These are phyloP conservation scores for Himalopsyche japonica DNA, from an alignment of 2,888 invertebrate genomes.

Conservation along the genomic window DNA sequence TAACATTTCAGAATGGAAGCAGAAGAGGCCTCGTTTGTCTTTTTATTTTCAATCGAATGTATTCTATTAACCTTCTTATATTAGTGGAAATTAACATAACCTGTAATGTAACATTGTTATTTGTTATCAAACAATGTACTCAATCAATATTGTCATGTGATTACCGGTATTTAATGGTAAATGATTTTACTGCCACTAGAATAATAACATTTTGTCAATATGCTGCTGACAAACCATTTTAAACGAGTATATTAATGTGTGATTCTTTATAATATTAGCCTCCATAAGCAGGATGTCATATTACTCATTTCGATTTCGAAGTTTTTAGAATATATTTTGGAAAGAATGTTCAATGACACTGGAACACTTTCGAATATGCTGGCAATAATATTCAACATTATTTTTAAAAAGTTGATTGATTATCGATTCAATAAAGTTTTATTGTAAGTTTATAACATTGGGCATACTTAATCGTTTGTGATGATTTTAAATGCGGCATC, in stretches of 20 bases:
- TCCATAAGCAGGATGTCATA: background rate
- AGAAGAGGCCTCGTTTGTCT: conserved; percentile 28
- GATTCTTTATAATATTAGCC: conserved; percentile 11
- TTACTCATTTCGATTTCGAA: background rate
- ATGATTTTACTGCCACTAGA: conserved; percentile 39
- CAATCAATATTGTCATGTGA: conserved; percentile 31
- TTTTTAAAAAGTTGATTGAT: background rate
- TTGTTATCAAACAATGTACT: conserved; percentile 17
- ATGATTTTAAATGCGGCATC: too few species aligned
- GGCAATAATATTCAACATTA: background rate
- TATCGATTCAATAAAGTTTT: background rate
- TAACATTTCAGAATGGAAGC: background rate
- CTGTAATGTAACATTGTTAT: conserved; percentile 21
- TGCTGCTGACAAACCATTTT: conserved; percentile 19
- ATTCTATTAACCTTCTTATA: conserved; percentile 31
- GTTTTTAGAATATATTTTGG: background rate
- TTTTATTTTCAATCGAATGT: conserved; percentile 18
- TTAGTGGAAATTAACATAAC: conserved; percentile 19
- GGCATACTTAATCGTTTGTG: too few species aligned
- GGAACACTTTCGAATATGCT: background rate
- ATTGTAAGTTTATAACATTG: too few species aligned
- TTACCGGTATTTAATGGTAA: conserved; percentile 34
- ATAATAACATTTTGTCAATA: conserved; percentile 31
- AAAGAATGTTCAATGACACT: background rate
- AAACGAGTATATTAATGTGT: conserved; percentile 14